Evolutionary conservation across 2,888 invertebrate species (phyloP).

Genomic region (Dichetophora obliterata): DNA sequence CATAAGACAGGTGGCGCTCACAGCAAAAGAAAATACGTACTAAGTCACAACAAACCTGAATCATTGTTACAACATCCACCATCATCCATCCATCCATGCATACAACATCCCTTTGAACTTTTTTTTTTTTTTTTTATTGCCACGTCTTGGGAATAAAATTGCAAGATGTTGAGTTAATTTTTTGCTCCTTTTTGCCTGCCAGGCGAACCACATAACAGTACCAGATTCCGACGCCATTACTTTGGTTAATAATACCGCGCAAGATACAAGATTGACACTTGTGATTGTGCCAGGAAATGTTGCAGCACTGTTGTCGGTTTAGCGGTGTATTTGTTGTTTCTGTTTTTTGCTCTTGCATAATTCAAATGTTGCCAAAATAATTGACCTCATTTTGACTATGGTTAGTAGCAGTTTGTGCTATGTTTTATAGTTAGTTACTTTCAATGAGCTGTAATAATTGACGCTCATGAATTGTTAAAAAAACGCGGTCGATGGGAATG

Average conservation of each 20-base stretch:
- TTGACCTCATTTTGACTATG: conserved; percentile 44
- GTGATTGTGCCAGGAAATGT: conserved; percentile 59
- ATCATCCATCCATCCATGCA: neutral
- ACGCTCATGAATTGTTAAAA: conserved; percentile 18
- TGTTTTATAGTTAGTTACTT: neutral
- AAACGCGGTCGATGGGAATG: conserved; percentile 16
- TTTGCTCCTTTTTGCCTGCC: neutral
- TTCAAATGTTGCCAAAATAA: conserved; percentile 43
- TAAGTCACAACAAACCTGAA: neutral
- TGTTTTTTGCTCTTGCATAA: neutral
- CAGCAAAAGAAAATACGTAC: neutral
- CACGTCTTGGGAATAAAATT: neutral
- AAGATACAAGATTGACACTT: conserved; percentile 58
- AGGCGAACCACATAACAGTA: conserved; percentile 23
- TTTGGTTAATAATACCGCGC: conserved; percentile 50
- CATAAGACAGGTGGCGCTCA: no score
- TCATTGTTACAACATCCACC: neutral
- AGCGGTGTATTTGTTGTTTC: neutral
- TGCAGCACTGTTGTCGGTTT: conserved; percentile 27
- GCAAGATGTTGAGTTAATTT: neutral
- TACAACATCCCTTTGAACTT: neutral
- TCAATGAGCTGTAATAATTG: conserved; percentile 12
- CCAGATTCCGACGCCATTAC: conserved; percentile 23
- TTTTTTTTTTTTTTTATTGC: neutral
- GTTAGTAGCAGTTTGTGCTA: conserved; percentile 26